A percentile compares a stretch with the other conserved stretches of the same genome.
phyloP scores from a whole-genome alignment of 2,113 vertebrate species.

The Prunella fulvescens region DNA sequence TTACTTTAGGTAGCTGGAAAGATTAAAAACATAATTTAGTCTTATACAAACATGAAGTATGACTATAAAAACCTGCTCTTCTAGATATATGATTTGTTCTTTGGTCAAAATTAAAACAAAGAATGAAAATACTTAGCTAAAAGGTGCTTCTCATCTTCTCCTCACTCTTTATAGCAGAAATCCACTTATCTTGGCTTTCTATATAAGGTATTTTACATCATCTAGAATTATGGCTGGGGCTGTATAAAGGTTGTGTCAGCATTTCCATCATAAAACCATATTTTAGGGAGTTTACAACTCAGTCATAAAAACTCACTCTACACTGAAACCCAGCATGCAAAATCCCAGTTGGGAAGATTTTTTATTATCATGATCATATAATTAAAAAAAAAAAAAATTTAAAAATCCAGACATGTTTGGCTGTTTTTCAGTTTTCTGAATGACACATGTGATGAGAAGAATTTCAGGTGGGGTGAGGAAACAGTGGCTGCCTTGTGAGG shows the following conservation, averaged over 20 bases:
- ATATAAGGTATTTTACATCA: slow-evolving; percentile 41
- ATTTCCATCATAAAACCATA: slow-evolving; percentile 65
- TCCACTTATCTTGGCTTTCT: slow-evolving; percentile 42
- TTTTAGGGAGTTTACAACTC: slow-evolving; percentile 60
- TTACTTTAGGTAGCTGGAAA: slow-evolving; percentile 34
- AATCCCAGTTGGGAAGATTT: neutral
- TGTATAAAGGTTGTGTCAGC: slow-evolving; percentile 69
- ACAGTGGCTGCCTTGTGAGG: neutral
- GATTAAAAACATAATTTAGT: slow-evolving; percentile 61
- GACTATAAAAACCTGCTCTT: neutral
- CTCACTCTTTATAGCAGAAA: slow-evolving; percentile 5
- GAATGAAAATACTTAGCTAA: slow-evolving; percentile 13
- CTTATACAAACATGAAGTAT: slow-evolving; percentile 27
- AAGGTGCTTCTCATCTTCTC: neutral
- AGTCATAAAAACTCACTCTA: slow-evolving; percentile 52
- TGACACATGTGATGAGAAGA: neutral
- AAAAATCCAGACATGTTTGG: accelerated
- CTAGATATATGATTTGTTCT: slow-evolving; percentile 1
- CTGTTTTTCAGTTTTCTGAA: neutral
- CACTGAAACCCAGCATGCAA: slow-evolving; percentile 18
- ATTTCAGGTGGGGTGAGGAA: neutral
- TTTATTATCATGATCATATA: neutral
- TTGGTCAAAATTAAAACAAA: slow-evolving; percentile 31
- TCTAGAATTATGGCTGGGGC: slow-evolving; percentile 40
- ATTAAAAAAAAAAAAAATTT: neutral